These are phyloP conservation scores for Euborellia annulipes DNA, from an alignment of 1,140 invertebrate genomes.

Conservation along the genomic window DNA sequence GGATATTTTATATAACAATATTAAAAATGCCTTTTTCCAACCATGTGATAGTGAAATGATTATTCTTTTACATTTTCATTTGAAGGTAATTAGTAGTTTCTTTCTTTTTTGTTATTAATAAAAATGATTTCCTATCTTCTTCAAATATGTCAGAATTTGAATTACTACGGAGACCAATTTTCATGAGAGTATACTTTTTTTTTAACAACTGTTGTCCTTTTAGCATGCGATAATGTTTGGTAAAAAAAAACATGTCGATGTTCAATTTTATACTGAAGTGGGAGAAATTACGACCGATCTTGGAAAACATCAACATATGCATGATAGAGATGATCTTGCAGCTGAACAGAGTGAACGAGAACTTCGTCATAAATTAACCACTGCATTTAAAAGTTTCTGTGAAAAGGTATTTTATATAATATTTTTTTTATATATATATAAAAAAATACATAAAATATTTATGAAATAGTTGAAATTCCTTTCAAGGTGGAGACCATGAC, in stretches of 20 bases:
- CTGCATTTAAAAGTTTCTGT: constrained; percentile 95
- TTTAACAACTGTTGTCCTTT: constrained; percentile 17
- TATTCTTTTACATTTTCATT: constrained; percentile 94
- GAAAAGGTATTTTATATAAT: constrained; percentile 50
- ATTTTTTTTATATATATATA: too few species aligned
- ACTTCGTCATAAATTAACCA: constrained; percentile 87
- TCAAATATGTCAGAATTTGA: neutral
- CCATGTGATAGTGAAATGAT: constrained; percentile 99
- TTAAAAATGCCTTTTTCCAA: constrained; percentile 99
- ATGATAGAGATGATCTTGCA: constrained; percentile 95
- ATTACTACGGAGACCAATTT: neutral
- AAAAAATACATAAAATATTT: constrained; percentile 1
- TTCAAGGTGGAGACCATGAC: constrained; percentile 77
- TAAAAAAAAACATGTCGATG: constrained; percentile 97
- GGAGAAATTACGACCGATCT: constrained; percentile 99
- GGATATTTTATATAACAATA: constrained; percentile 98
- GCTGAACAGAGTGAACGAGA: constrained; percentile 97
- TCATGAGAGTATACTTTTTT: neutral
- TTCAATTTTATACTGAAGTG: constrained; percentile 99
- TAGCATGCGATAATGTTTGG: constrained; percentile 97
- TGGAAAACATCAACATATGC: constrained; percentile 99
- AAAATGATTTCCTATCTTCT: neutral
- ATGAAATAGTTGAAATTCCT: constrained; percentile 2
- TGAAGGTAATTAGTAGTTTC: constrained; percentile 64
- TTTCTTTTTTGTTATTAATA: too few species aligned